phyloP scores from a whole-genome alignment of 2,797 vertebrate species.

The Acanthurus tractus region DNA sequence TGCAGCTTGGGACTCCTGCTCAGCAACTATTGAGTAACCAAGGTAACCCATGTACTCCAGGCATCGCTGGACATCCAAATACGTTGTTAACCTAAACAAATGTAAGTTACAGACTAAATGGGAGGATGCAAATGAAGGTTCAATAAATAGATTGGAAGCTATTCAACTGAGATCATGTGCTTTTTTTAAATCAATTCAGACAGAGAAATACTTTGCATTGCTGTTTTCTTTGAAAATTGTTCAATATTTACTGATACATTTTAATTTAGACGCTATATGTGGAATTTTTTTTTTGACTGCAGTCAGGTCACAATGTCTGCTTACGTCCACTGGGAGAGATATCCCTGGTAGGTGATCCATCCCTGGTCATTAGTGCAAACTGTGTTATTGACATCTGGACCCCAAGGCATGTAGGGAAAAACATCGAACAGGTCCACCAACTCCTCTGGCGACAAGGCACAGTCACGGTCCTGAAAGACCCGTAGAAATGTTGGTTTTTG shows the following conservation, averaged over 20 bases:
- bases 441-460: constrained; percentile 94
- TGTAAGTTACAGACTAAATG: neutral
- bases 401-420: constrained; percentile 92
- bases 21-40: constrained; percentile 94
- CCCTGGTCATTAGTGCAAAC: constrained; percentile 95
- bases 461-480: constrained; percentile 91
- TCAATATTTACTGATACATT: too few relatives aligned
- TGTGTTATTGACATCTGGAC: constrained; percentile 95
- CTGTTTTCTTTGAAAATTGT: neutral
- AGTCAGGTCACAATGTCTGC: constrained; percentile 58
- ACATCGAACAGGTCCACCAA: constrained; percentile 94
- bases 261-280: neutral
- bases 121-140: neutral
- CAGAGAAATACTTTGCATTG: neutral
- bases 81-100: constrained; percentile 90
- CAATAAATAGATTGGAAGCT: neutral
- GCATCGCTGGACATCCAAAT: constrained; percentile 95
- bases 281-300: neutral
- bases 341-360: constrained; percentile 98
- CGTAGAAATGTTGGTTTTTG: constrained; percentile 4
- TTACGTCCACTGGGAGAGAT: constrained; percentile 98
- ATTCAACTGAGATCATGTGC: neutral
- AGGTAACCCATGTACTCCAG: constrained; percentile 96
- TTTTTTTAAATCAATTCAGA: neutral
- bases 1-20: constrained; percentile 95